These are phyloP conservation scores for Drepanosiphum platanoidis DNA, from an alignment of 2,888 invertebrate species.

Conservation along the genomic window DNA sequence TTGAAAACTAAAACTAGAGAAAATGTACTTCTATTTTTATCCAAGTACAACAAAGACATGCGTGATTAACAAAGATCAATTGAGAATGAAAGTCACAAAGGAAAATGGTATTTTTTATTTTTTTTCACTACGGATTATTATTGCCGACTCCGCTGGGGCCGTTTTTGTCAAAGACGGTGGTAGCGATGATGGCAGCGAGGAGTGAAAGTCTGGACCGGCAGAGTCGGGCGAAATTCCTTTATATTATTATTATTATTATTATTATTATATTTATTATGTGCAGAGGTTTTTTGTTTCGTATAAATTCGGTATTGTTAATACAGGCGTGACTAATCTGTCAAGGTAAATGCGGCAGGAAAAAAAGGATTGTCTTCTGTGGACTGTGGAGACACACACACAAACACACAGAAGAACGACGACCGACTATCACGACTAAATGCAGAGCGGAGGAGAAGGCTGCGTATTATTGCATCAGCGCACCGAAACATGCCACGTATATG, in stretches of 20 bases:
- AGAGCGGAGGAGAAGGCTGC: background rate
- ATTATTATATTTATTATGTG: slow-evolving; percentile 13
- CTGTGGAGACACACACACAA: slow-evolving; percentile 24
- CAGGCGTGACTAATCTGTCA: slow-evolving; percentile 58
- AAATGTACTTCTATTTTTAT: background rate
- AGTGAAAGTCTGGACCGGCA: slow-evolving; percentile 41
- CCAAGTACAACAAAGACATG: background rate
- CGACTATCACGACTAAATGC: slow-evolving; percentile 15
- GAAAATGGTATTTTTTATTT: slow-evolving; percentile 4
- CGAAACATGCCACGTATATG: background rate
- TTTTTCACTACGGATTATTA: slow-evolving; percentile 18
- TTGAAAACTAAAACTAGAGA: background rate
- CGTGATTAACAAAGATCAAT: background rate
- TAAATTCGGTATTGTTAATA: slow-evolving; percentile 58
- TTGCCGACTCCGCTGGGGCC: background rate
- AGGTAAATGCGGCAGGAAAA: slow-evolving; percentile 31
- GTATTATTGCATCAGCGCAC: slow-evolving; percentile 13
- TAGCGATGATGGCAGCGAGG: background rate
- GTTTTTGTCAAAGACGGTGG: background rate
- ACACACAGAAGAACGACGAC: background rate
- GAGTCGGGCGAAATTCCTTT: slow-evolving; percentile 2
- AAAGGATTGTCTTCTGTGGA: slow-evolving; percentile 43
- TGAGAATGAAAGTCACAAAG: background rate
- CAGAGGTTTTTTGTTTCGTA: slow-evolving; percentile 45
- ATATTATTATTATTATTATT: slow-evolving; percentile 27